Evolutionary conservation across 2,113 vertebrate species (phyloP).

Genomic region (Coptodon bakossiorum): DNA sequence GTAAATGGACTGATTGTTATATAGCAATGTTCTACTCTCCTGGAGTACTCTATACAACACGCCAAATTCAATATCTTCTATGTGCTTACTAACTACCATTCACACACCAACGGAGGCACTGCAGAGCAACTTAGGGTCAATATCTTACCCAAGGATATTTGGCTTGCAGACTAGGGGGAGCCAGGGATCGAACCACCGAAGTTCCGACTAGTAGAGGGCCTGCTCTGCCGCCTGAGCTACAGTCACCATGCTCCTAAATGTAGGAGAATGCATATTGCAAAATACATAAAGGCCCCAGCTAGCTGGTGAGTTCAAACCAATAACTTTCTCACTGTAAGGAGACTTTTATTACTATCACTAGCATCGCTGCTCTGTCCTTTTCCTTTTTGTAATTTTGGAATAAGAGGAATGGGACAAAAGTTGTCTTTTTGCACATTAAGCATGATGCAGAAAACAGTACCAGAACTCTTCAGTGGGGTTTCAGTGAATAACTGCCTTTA

Average conservation of each 20-base stretch:
- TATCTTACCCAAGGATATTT: background rate
- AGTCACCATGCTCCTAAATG: background rate
- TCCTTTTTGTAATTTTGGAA: background rate
- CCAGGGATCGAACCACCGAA: rapidly evolving
- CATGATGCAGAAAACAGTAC: background rate
- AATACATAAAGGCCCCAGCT: background rate
- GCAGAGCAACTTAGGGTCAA: background rate
- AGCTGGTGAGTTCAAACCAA: background rate
- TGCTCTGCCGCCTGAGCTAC: background rate
- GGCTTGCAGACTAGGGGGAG: background rate
- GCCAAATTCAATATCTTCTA: background rate
- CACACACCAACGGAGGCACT: background rate
- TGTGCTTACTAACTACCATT: background rate
- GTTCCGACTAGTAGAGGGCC: background rate
- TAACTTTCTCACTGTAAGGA: background rate
- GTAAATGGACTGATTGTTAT: background rate
- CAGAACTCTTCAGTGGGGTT: background rate
- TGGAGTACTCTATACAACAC: background rate
- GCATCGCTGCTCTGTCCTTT: background rate
- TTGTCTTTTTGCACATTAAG: background rate
- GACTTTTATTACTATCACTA: background rate
- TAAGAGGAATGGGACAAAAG: background rate
- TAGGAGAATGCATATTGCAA: background rate
- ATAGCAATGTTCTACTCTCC: background rate
- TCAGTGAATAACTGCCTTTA: background rate